Evolutionary conservation across 2,113 vertebrate genomes (phyloP), one percentile per base, ranked within the genome.

Genomic region (Cynoglossus semilaevis): DNA sequence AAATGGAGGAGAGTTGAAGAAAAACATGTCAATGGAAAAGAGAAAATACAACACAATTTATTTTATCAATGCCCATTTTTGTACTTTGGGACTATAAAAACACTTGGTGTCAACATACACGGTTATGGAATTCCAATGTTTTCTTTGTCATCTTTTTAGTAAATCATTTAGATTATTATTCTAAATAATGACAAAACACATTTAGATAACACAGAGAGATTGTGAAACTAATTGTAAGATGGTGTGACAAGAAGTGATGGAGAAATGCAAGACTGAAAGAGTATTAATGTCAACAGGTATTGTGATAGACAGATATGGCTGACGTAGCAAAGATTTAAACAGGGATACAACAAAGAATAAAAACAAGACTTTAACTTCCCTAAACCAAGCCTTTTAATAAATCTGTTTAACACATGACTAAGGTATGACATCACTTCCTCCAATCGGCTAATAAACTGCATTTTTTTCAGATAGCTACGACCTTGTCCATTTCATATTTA

Each of bases 341-440:
- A 40, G 2, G 2, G 12, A 13, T 52, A 37, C 11, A 66, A 74
- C 15, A 50, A 71, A 74, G 29, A 66, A 62, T 43, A 67, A 49
- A 67, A 49, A 65, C 40, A 54, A 9, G 46, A 56, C 44, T 51
- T 62, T 13, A 34, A 48, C 58, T 76, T 72, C 53, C 67, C 60
- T 51, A 49, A 53, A 77, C 53, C 63, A 56, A 80, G 60, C 43
- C 45, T 5, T 74, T 74, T 74, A 29, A 48, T 43, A 29, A 61
- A 58, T n/a, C 60, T 58, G 59, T 44, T 75, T 6, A 53, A 46
- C 10, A 16, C 62, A 70, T 72, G 57, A 47, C 7, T 1, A 45
- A 5, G 36, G 55, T 34, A 74, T 72, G 68, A 75, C 49, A 0
- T 4, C 46, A 82, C 67, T 72, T 73, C 65, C 68, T 40, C 16